Base-by-base conservation (phyloP, 2,797 vertebrate genomes). In the Pagetopsis macropterus region DNA sequence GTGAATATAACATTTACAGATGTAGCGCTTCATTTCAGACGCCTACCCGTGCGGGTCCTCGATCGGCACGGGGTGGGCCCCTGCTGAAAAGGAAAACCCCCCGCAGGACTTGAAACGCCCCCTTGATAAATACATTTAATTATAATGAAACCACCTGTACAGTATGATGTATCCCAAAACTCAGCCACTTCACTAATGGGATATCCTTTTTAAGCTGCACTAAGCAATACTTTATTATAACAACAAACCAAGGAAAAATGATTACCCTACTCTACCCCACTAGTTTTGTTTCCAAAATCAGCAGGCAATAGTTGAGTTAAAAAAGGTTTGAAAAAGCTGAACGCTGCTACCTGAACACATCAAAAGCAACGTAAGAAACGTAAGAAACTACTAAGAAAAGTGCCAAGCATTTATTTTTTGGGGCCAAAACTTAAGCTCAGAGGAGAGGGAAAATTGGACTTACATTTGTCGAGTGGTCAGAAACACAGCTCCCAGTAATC, bases 211-310 rank as follows among this genome's bases (percentile, higher is more conserved):
- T n/a, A 27, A 65, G 40, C 17, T 58, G 41, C 7, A 17, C 23
- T 23, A 17, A 23, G 50, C 65, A 51, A 12, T 57, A 33, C 71
- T 63, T 45, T 65, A 6, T 49, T 49, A 21, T 12, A 51, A 19
- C 9, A 14, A 51, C 4, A n/a, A 50, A 27, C 52, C 33, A 27
- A 3, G 46, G 17, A 50, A 1, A 45, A 41, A 27, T 45, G 8
- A 61, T 17, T 13, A 44, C 12, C 40, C 1, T 1, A 41, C 43
- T 57, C 15, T 45, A n/a, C 3, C 33, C 33, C 33, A 37, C 7
- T 37, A 37, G 33, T 37, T 37, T 37, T 37, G 5, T 64, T 37
- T 59, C 44, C 19, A 57, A 19, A 66, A 14, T 1, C 65, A 48
- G 16, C 21, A 44, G 10, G 10, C 16, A 6, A 12, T 33, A 49